Evolutionary conservation across 1,140 invertebrate genomes (phyloP), one percentile per base, ranked within the genome.

Genomic region (Eufriesea mexicana): DNA sequence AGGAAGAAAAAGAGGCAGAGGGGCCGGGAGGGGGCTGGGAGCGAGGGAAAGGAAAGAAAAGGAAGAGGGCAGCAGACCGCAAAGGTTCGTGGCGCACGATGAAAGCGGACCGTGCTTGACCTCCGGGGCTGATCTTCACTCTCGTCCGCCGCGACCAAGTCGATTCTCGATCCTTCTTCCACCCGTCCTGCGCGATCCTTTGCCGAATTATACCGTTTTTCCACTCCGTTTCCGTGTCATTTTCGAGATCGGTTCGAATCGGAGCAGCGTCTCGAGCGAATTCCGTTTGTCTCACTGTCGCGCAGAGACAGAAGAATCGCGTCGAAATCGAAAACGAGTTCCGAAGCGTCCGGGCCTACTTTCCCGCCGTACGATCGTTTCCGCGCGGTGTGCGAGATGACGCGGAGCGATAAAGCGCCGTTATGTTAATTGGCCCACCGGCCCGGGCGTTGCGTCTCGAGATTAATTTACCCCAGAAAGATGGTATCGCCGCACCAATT

Each of bases 91-190:
- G 88, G 83, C 81, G 75, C 78, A 23, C 18, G 85, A 88, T 86
- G 89, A 91, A 91, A 89, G 83, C 89, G 82, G 86, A 78, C 71
- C 82, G 83, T 87, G 78, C 77, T 79, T 90, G 91, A 91, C 90
- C 91, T 90, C 80, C 81, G 75, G 4, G 62, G 78, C 64, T 85
- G 84, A 90, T 92, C 90, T 91, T 91, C 88, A 89, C 90, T 91
- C 90, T 92, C 89, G 71, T 83, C 71, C 59, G 71, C 16, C 55
- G 35, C 47, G 35, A 35, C 35, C 35, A 35, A n/a, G 35, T 35
- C 35, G 1, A 4, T 64, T 64, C 42, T 73, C 71, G 72, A 81
- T 79, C 73, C 54, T 72, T 62, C n/a, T n/a, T n/a, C n/a, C n/a
- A n/a, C n/a, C n/a, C n/a, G n/a, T n/a, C n/a, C n/a, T n/a, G n/a